Conservation (phyloP, 2,113 vertebrate genomes). For the Cariama cristata region DNA sequence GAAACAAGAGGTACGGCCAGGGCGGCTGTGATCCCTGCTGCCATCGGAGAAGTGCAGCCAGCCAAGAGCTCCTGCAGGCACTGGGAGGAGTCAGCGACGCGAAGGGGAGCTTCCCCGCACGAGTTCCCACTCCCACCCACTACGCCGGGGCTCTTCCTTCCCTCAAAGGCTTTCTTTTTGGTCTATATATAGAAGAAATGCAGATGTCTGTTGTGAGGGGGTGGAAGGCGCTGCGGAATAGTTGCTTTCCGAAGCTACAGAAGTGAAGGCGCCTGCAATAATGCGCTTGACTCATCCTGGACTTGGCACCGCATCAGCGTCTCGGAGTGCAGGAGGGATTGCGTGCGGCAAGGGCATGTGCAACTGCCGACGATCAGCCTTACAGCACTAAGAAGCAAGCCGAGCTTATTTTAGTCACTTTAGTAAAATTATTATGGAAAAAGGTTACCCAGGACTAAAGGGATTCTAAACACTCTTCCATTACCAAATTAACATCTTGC, state of each 20-base stretch:
- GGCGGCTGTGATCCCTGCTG: background rate
- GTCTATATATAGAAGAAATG: slow-evolving; percentile 18
- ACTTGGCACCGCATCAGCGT: background rate
- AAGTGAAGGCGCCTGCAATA: background rate
- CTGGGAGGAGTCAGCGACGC: fast-evolving
- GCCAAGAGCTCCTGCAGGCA: background rate
- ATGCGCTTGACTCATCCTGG: background rate
- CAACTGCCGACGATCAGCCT: background rate
- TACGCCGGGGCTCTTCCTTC: background rate
- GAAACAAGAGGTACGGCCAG: background rate
- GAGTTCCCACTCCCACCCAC: background rate
- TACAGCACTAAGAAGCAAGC: background rate
- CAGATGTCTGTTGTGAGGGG: slow-evolving; percentile 23
- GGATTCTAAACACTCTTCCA: background rate
- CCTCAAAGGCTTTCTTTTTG: background rate
- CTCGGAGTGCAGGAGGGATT: background rate
- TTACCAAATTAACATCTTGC: background rate
- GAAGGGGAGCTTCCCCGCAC: background rate
- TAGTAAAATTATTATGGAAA: background rate
- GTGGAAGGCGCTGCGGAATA: background rate
- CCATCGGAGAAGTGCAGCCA: background rate
- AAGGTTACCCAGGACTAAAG: background rate
- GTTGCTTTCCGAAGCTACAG: background rate
- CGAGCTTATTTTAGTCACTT: background rate
- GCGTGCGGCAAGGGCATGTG: background rate